Conservation (phyloP, 2,797 vertebrate species). For the Sylvia borin region DNA sequence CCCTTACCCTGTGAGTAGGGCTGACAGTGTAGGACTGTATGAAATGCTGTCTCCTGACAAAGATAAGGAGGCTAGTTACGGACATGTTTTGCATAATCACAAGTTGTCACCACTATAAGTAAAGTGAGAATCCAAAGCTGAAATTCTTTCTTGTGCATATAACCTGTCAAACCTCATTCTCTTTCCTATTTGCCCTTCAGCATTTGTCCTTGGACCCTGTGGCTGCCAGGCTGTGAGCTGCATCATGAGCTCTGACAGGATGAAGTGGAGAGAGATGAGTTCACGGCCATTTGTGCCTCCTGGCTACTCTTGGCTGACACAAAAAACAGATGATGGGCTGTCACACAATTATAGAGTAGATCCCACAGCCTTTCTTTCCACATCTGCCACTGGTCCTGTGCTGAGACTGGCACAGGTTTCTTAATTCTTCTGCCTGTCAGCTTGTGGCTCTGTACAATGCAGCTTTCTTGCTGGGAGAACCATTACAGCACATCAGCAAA, state of each 20-base stretch:
- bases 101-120: not conserved
- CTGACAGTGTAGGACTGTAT: not conserved
- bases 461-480: not conserved
- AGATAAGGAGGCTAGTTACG: not conserved
- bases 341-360: not conserved
- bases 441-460: not conserved
- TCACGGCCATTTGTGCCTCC: not conserved
- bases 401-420: not conserved
- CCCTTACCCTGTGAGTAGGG: not conserved
- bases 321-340: conserved; percentile 27
- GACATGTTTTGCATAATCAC: not conserved
- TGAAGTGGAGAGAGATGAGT: not conserved
- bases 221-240: not conserved
- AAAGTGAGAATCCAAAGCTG: not conserved
- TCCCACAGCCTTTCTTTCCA: not conserved
- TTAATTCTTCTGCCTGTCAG: conserved; percentile 13
- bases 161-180: not conserved
- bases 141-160: not conserved
- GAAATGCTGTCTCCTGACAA: not conserved
- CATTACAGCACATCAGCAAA: not conserved
- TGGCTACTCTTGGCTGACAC: conserved; percentile 25
- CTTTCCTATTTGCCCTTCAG: not conserved
- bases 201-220: not conserved
- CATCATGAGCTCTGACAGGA: not conserved
- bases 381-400: not conserved